These are phyloP conservation scores for Caenorhabditis wallacei DNA, from an alignment of 2,888 invertebrate genomes.

Conservation along the genomic window DNA sequence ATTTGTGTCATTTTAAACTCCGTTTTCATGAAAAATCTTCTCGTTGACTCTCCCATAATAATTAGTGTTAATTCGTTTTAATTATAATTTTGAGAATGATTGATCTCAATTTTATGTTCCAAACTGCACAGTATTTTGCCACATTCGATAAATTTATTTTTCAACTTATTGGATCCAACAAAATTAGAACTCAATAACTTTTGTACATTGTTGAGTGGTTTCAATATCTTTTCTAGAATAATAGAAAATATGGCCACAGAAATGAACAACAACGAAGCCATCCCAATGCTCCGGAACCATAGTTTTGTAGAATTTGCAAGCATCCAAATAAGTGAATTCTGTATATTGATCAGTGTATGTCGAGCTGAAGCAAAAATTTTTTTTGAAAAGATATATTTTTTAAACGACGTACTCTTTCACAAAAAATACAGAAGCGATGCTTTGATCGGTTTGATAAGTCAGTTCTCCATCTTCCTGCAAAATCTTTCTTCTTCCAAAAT, in stretches of 20 bases:
- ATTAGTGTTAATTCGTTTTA: not conserved
- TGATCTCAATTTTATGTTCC: conserved; percentile 47
- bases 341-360: conserved; percentile 1
- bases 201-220: conserved; percentile 12
- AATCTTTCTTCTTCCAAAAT: not conserved
- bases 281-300: conserved; percentile 15
- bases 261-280: conserved; percentile 32
- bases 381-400: not conserved
- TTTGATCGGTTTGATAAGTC: conserved; percentile 23
- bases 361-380: not conserved
- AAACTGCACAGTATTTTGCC: conserved; percentile 33
- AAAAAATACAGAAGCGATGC: conserved; percentile 37
- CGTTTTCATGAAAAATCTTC: conserved; percentile 12
- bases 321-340: conserved; percentile 31
- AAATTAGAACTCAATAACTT: not conserved
- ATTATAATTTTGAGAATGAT: conserved; percentile 34
- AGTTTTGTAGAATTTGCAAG: conserved; percentile 2
- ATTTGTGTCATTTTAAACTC: conserved; percentile 17
- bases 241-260: conserved; percentile 32
- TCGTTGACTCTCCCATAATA: not conserved
- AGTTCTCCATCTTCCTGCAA: conserved; percentile 2
- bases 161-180: not conserved
- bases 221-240: conserved; percentile 14
- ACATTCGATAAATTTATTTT: not conserved
- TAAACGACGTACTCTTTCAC: not conserved